Percentiles rank a stretch among this genome's conserved stretches.
phyloP scores from a whole-genome alignment of 2,113 vertebrate species.

The Antigone vipio region DNA sequence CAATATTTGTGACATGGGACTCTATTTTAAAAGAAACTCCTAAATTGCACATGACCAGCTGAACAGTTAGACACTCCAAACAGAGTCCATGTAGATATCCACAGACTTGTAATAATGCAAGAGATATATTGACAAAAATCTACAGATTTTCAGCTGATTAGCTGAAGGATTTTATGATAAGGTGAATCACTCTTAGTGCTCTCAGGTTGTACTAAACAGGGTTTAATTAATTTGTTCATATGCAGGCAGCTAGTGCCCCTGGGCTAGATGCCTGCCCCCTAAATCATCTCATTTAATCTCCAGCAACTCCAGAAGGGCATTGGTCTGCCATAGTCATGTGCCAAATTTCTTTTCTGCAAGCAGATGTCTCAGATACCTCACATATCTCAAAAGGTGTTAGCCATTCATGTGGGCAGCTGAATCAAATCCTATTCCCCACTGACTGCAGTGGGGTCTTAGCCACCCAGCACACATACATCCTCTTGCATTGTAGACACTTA shows the following conservation, averaged over 20 bases:
- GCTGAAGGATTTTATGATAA: not conserved
- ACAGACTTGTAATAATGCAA: not conserved
- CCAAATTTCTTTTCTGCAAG: not conserved
- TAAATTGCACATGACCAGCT: not conserved
- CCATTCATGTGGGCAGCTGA: not conserved
- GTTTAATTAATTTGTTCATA: not conserved
- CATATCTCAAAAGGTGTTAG: accelerated
- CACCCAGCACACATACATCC: not conserved
- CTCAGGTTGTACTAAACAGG: not conserved
- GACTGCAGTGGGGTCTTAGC: not conserved
- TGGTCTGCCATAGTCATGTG: not conserved
- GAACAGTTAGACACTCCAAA: not conserved
- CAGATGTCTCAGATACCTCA: not conserved
- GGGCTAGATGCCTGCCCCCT: not conserved
- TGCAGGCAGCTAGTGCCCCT: not conserved
- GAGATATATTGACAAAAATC: not conserved
- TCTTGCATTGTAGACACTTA: not conserved
- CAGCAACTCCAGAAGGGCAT: not conserved
- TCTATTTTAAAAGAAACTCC: not conserved
- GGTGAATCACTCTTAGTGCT: not conserved
- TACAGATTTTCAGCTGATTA: not conserved
- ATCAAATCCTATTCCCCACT: not conserved
- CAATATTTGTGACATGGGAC: not conserved
- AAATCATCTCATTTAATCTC: not conserved
- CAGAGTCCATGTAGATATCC: not conserved